Conservation (phyloP, 1,140 invertebrate genomes). For the Yoshiicerus persimilis region DNA sequence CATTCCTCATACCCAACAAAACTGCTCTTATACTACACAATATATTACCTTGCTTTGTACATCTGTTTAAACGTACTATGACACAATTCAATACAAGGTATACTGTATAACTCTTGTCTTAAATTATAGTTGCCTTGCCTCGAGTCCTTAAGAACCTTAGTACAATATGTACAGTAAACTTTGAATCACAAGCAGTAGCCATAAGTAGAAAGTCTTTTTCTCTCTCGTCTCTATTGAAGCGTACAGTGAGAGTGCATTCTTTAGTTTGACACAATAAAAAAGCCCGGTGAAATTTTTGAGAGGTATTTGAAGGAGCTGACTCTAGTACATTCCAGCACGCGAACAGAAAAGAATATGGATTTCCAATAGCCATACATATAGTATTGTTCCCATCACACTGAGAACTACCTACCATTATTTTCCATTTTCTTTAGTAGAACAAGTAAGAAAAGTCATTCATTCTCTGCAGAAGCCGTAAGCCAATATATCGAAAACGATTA, state of each 20-base stretch:
- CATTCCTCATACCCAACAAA: neutral
- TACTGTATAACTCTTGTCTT: neutral
- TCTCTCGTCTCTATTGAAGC: neutral
- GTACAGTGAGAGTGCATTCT: slow-evolving; percentile 21
- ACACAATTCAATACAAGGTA: no score
- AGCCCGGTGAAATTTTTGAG: neutral
- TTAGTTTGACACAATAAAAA: slow-evolving; percentile 24
- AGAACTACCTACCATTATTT: neutral
- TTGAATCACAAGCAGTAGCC: neutral
- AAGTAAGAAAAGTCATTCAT: neutral
- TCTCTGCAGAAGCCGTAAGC: neutral
- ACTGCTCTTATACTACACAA: neutral
- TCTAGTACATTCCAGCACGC: neutral
- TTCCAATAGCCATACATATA: slow-evolving; percentile 11
- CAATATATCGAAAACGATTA: neutral
- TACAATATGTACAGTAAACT: neutral
- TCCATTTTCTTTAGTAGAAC: neutral
- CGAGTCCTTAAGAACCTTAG: neutral
- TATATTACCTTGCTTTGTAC: no score
- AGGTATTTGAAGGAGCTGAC: neutral
- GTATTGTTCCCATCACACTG: neutral
- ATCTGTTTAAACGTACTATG: no score
- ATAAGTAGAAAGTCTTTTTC: neutral
- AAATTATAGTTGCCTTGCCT: neutral
- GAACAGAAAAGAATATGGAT: slow-evolving; percentile 9